Evolutionary conservation across 2,113 vertebrate species (phyloP), one percentile per base, ranked within the genome.

Genomic region (Notechis scutatus): DNA sequence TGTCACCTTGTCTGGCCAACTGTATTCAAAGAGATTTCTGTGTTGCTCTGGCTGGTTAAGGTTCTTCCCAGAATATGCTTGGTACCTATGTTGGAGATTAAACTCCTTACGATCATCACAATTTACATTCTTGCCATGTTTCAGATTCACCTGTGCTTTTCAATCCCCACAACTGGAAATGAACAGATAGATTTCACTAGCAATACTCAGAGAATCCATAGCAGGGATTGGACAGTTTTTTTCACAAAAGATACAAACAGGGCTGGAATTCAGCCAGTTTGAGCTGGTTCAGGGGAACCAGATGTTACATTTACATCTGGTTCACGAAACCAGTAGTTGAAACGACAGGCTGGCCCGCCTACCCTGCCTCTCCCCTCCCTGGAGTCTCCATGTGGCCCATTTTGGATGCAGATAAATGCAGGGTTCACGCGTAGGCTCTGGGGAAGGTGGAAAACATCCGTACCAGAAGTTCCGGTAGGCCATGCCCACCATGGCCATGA

Each of bases 51-150:
- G 92, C 88, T 90, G 54, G 3, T 50, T 2, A 4, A 21, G 6
- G 12, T 50, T 57, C 69, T 90, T 92, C 92, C 92, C 69, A 92
- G 29, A 59, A 85, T 26, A 59, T 85, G 26, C 69, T 52, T 90
- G 10, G 34, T 15, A 21, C 11, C 23, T 92, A 52, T 45, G 50
- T 47, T 85, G n/a, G 50, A 90, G 14, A 54, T 34, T 34, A 54
- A 10, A 55, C 18, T 55, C 7, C 50, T 92, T 85, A 54, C 87
- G 34, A 29, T 47, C 29, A 11, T 29, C 64, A n/a, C 26, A 59
- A 42, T 81, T 69, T 81, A 50, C 42, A 1, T 89, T 34, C 54
- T 21, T 39, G 21, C 10, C 39, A 50, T 85, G 54, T 39, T 74
- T 59, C 42, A 34, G 39, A 92, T 90, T 85, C 92, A 85, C 92